These are phyloP conservation scores for Momotus momota DNA, from an alignment of 2,797 vertebrate species.

Conservation along the genomic window DNA sequence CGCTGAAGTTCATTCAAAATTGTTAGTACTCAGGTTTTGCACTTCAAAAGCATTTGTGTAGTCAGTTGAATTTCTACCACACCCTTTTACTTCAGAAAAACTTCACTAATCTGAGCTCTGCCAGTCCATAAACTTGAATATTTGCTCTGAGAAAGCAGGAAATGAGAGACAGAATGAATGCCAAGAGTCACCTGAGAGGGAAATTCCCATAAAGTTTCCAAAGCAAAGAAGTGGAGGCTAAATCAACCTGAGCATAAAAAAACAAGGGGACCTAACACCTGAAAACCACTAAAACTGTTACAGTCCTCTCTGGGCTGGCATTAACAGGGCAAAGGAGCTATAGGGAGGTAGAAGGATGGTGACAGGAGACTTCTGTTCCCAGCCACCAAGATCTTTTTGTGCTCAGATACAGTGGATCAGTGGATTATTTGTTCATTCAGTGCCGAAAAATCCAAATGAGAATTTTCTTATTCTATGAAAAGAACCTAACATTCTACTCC, in stretches of 20 bases:
- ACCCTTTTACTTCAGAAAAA: not conserved
- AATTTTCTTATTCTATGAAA: not conserved
- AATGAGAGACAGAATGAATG: not conserved
- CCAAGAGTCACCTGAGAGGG: not conserved
- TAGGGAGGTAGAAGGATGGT: not conserved
- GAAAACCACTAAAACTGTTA: not conserved
- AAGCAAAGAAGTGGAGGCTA: not conserved
- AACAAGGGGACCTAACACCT: not conserved
- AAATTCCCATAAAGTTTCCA: not conserved
- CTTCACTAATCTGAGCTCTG: not conserved
- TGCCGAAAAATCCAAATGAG: not conserved
- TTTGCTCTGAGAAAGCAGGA: not conserved
- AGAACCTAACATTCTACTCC: not conserved
- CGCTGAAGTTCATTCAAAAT: not conserved
- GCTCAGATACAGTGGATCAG: not conserved
- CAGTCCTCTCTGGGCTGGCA: not conserved
- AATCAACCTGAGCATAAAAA: not conserved
- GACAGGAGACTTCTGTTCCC: not conserved
- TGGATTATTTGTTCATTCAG: not conserved
- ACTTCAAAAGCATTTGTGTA: not conserved
- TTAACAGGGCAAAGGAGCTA: not conserved
- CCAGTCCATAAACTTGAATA: not conserved
- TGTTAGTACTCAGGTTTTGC: not conserved
- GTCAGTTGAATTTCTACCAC: not conserved
- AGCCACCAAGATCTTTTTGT: accelerated